phyloP scores from a whole-genome alignment of 2,888 invertebrate species.

The Chalcosyrphus nemorum region DNA sequence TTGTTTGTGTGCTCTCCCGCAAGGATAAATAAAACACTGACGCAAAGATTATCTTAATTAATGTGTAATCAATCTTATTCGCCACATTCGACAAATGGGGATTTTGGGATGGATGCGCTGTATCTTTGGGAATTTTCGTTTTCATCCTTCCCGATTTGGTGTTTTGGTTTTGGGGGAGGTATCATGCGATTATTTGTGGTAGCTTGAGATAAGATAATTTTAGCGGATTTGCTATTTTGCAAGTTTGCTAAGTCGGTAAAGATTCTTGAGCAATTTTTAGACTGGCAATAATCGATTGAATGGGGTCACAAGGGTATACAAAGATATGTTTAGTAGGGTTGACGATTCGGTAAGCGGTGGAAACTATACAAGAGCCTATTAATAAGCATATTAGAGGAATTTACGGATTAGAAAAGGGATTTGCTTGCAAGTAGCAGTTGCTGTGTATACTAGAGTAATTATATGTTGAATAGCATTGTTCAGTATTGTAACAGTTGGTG shows the following conservation, averaged over 20 bases:
- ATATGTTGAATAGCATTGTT: not conserved
- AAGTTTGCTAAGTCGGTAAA: not conserved
- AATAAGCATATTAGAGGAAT: not conserved
- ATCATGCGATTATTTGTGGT: conserved; percentile 1
- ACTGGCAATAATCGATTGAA: not conserved
- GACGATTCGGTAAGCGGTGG: not conserved
- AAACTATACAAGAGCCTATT: not conserved
- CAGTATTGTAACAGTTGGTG: no score
- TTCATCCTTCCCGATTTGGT: no score
- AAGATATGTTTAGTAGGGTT: not conserved
- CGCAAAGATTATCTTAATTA: conserved; percentile 50
- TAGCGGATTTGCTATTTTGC: not conserved
- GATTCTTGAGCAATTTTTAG: not conserved
- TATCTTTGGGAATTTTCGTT: not conserved
- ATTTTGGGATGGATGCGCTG: conserved; percentile 6
- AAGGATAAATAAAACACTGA: conserved; percentile 39
- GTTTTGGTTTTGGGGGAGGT: not conserved
- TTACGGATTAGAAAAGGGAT: not conserved
- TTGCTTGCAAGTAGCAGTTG: not conserved
- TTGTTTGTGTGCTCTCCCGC: not conserved
- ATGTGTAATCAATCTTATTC: conserved; percentile 63
- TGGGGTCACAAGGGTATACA: not conserved
- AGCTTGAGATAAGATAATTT: not conserved
- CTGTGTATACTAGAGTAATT: not conserved
- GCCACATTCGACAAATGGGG: conserved; percentile 40